Evolutionary conservation across 1,140 invertebrate species (phyloP).

Genomic region (Ptiloglossa arizonensis): DNA sequence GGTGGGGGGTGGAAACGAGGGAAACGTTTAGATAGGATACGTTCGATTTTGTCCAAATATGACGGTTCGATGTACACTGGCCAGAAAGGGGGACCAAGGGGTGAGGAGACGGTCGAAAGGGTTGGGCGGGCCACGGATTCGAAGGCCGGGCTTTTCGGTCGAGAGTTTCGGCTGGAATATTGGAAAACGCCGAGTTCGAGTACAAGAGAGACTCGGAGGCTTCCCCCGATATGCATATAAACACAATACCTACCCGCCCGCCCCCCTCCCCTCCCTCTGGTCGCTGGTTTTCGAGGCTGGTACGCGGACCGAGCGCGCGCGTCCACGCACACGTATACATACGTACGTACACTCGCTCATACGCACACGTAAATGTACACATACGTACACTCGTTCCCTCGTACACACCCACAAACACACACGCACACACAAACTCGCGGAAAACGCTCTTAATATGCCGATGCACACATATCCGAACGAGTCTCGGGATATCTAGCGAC

Average conservation of each 20-base stretch:
- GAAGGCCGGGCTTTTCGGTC: slow-evolving; percentile 69
- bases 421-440: background rate
- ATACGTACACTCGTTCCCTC: no score
- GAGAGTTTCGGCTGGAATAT: slow-evolving; percentile 70
- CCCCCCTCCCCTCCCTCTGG: background rate
- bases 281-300: slow-evolving; percentile 52
- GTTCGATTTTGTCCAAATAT: slow-evolving; percentile 70
- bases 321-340: background rate
- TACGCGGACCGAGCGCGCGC: slow-evolving; percentile 21
- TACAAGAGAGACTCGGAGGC: slow-evolving; percentile 68
- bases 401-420: no score
- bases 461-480: slow-evolving; percentile 40
- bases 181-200: slow-evolving; percentile 69
- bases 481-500: slow-evolving; percentile 63
- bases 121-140: slow-evolving; percentile 48
- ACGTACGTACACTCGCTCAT: no score
- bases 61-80: slow-evolving; percentile 65
- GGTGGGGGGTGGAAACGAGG: slow-evolving; percentile 31
- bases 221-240: slow-evolving; percentile 68
- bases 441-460: slow-evolving; percentile 46
- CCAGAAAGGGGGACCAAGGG: slow-evolving; percentile 31
- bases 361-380: no score
- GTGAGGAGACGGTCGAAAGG: slow-evolving; percentile 22
- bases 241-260: slow-evolving; percentile 61
- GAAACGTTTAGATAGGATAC: slow-evolving; percentile 67